Conservation (phyloP, 2,888 invertebrate genomes). For the Heliconius sara region DNA sequence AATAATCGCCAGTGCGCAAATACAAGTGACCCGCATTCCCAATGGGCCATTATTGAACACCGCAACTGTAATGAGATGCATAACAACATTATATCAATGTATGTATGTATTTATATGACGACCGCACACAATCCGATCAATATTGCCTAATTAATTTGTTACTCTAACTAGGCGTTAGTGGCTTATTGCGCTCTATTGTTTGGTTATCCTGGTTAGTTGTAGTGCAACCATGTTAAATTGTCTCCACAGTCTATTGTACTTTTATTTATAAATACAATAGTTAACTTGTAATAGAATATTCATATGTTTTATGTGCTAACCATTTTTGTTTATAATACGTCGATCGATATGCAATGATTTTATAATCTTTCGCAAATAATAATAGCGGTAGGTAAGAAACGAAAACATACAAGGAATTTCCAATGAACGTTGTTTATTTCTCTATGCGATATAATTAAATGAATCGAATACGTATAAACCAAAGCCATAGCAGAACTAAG, state of each 20-base stretch:
- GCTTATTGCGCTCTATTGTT: constrained; percentile 43
- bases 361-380: background rate
- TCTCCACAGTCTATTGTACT: background rate
- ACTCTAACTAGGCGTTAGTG: constrained; percentile 45
- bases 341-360: background rate
- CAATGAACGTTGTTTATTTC: constrained; percentile 17
- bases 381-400: constrained; percentile 1
- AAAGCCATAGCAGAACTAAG: constrained; percentile 54
- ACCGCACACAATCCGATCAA: constrained; percentile 67
- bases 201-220: constrained; percentile 29
- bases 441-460: constrained; percentile 35
- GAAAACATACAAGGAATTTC: constrained; percentile 22
- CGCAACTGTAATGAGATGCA: constrained; percentile 75
- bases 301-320: background rate
- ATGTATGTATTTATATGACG: constrained; percentile 54
- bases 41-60: constrained; percentile 72
- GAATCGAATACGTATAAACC: constrained; percentile 40
- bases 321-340: background rate
- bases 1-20: constrained; percentile 45
- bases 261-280: background rate
- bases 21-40: constrained; percentile 74
- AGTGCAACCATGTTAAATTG: constrained; percentile 6
- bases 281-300: background rate
- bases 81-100: constrained; percentile 52
- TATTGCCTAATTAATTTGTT: constrained; percentile 69